Evolutionary conservation across 2,888 invertebrate species (phyloP).

Genomic region (Aricia artaxerxes): DNA sequence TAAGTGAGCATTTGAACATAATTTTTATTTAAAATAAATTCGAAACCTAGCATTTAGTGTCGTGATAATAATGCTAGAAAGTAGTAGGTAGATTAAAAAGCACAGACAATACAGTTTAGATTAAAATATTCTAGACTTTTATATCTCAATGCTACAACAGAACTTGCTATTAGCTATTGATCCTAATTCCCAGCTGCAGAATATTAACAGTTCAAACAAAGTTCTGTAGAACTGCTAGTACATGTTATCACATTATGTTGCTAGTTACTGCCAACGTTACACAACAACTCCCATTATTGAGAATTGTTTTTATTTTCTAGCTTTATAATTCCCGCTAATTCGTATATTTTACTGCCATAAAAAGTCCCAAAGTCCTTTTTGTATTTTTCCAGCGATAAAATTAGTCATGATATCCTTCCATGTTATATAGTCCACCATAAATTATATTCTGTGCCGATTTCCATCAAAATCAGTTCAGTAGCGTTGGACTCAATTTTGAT

Average conservation of each 20-base stretch:
- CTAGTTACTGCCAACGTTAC: neutral
- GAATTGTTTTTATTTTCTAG: neutral
- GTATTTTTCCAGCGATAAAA: too few relatives aligned
- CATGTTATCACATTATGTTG: neutral
- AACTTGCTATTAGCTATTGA: neutral
- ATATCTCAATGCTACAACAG: neutral
- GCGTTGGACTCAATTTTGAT: too few relatives aligned
- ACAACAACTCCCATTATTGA: neutral
- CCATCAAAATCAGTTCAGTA: too few relatives aligned
- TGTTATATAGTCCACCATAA: too few relatives aligned
- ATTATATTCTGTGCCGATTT: too few relatives aligned
- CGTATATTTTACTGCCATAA: neutral
- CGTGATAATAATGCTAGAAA: neutral
- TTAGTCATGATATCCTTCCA: too few relatives aligned
- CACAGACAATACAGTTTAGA: neutral
- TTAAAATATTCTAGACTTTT: neutral
- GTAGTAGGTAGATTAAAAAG: neutral
- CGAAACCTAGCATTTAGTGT: neutral
- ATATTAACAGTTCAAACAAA: neutral
- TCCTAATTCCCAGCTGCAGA: neutral
- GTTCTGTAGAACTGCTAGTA: slow-evolving; percentile 2
- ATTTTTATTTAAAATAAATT: neutral
- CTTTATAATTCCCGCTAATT: neutral
- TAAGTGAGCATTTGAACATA: neutral
- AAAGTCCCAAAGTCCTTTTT: neutral